Evolutionary conservation across 2,888 invertebrate genomes (phyloP), one percentile per base, ranked within the genome.

Genomic region (Schizotus pectinicornis): DNA sequence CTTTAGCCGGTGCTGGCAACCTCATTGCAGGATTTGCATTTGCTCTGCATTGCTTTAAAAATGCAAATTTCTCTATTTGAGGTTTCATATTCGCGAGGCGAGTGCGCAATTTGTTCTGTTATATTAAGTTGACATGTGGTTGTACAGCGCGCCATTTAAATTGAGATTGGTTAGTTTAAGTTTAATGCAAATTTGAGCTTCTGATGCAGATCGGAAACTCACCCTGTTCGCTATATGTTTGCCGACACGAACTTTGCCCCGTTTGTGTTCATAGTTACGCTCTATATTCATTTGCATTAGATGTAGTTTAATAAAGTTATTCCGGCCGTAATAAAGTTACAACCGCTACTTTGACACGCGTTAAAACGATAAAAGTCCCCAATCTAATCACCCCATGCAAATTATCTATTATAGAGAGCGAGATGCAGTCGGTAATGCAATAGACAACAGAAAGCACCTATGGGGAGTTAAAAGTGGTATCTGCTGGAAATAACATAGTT

Each of bases 151-250:
- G 32, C 38, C 33, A 41, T 54, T 51, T 55, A 50, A 55, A 59
- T 55, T 47, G 50, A 55, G 59, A 59, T 59, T 59, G 51, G 55
- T 51, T 59, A 55, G 59, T 59, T 59, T 59, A 35, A 55, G 59
- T 55, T 59, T 59, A 49, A 59, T 59, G 59, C 55, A 55, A 59
- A 59, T 59, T 59, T 35, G 9, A 34, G 42, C n/a, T 32, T 30
- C 8, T 32, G 39, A 38, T 49, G 53, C 49, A 50, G 51, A 59
- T 59, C 50, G 54, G 55, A 55, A 59, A 59, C 51, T 39, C 34
- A 41, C 11, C 33, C 43, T 45, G 32, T 46, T 34, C 31, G 9
- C 42, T 39, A n/a, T 38, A 13, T 36, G 47, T 43, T 46, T 13
- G 39, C 52, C 50, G 39, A 43, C 38, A 39, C 51, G 45, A 38